phyloP scores from a whole-genome alignment of 1,140 invertebrate species.

The Drosophila kepulauana region DNA sequence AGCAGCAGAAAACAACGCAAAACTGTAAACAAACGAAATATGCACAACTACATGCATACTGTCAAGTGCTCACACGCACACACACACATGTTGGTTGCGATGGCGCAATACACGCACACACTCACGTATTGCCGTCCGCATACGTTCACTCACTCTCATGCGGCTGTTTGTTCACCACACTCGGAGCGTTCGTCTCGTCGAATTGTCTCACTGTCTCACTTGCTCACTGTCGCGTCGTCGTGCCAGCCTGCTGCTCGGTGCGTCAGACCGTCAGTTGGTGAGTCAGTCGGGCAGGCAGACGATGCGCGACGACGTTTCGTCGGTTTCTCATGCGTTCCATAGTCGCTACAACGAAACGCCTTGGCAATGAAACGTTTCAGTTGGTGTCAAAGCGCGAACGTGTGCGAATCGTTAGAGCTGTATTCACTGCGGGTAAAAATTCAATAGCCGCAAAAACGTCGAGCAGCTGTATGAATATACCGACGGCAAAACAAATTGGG shows the following conservation, averaged over 20 bases:
- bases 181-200: constrained; percentile 49
- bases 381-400: constrained; percentile 47
- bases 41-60: constrained; percentile 42
- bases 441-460: constrained; percentile 28
- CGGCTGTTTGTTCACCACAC: constrained; percentile 60
- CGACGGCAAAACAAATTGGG: constrained; percentile 67
- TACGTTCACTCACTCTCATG: constrained; percentile 15
- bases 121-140: constrained; percentile 10
- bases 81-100: neutral
- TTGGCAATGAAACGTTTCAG: constrained; percentile 59
- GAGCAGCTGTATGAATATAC: constrained; percentile 45
- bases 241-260: neutral
- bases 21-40: constrained; percentile 70
- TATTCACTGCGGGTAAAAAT: neutral
- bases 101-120: constrained; percentile 27
- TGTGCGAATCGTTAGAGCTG: constrained; percentile 7
- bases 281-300: constrained; percentile 12
- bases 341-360: constrained; percentile 38
- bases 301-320: constrained; percentile 37
- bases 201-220: constrained; percentile 44
- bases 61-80: constrained; percentile 29
- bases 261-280: constrained; percentile 3
- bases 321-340: constrained; percentile 40
- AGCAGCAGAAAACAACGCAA: constrained; percentile 51
- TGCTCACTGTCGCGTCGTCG: constrained; percentile 7